These are phyloP conservation scores for Aldrovandia affinis DNA, from an alignment of 2,797 vertebrate species.

Conservation along the genomic window DNA sequence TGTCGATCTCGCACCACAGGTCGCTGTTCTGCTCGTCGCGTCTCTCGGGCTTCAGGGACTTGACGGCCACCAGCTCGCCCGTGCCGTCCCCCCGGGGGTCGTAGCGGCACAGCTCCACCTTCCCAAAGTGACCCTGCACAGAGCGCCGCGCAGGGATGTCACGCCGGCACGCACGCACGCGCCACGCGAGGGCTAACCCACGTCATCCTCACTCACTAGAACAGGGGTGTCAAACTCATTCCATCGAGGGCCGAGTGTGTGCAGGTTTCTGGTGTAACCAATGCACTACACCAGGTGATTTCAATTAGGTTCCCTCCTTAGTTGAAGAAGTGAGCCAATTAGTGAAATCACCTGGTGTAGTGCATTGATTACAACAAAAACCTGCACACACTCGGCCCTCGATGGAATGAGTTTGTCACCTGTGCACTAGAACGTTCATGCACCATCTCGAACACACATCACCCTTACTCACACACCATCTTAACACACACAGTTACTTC, in stretches of 20 bases:
- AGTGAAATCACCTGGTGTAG: too few species aligned
- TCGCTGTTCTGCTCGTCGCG: conserved; percentile 88
- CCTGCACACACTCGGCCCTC: too few species aligned
- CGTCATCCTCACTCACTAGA: neutral
- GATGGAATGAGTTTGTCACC: too few species aligned
- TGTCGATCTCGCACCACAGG: conserved; percentile 90
- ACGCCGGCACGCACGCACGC: neutral
- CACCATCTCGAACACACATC: neutral
- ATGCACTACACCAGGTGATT: too few species aligned
- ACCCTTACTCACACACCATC: neutral
- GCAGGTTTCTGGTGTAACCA: too few species aligned
- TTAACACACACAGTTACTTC: neutral
- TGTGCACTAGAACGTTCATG: too few species aligned
- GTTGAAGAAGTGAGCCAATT: too few species aligned
- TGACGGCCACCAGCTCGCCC: conserved; percentile 93
- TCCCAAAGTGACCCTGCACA: conserved; percentile 92
- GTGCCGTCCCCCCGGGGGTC: conserved; percentile 93
- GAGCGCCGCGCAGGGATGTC: neutral
- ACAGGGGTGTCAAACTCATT: too few species aligned
- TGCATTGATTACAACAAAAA: too few species aligned
- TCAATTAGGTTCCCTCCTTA: too few species aligned
- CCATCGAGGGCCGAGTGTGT: too few species aligned
- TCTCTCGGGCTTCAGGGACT: conserved; percentile 92
- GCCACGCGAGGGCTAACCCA: neutral
- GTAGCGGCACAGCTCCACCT: conserved; percentile 93